phyloP scores from a whole-genome alignment of 2,113 vertebrate genomes.

The Tetrax tetrax region DNA sequence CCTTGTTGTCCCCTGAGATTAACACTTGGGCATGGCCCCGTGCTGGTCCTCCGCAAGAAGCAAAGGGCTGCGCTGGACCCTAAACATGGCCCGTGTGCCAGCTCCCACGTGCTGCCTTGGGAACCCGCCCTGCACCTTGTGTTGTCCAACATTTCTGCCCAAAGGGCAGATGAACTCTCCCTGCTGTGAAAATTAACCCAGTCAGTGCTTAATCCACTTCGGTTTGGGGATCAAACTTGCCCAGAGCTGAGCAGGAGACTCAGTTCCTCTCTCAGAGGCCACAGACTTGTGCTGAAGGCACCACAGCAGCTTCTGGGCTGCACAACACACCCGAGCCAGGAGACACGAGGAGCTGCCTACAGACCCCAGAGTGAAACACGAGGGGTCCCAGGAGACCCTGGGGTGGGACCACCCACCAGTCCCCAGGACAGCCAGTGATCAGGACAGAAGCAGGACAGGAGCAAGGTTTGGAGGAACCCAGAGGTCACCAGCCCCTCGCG shows the following conservation, averaged over 20 bases:
- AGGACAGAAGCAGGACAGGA: background rate
- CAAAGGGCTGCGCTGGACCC: background rate
- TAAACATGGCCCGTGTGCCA: fast-evolving
- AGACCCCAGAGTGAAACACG: fast-evolving
- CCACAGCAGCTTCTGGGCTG: background rate
- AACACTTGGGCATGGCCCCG: fast-evolving
- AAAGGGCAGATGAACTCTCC: background rate
- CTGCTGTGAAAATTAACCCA: fast-evolving
- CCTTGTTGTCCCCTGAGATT: background rate
- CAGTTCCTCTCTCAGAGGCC: background rate
- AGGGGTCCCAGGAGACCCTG: background rate
- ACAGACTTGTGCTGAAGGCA: background rate
- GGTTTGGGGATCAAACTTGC: background rate
- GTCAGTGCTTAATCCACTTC: background rate
- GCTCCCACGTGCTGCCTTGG: fast-evolving
- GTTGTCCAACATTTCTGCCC: background rate
- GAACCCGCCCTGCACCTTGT: background rate
- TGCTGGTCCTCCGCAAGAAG: fast-evolving
- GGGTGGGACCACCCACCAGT: fast-evolving
- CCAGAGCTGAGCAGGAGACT: background rate
- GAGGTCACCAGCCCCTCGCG: background rate
- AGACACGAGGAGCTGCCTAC: background rate
- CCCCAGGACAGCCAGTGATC: background rate
- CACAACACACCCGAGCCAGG: background rate
- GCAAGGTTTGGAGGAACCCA: background rate